Evolutionary conservation across 1,140 invertebrate genomes (phyloP).

Genomic region (Zaprionus ghesquierei): DNA sequence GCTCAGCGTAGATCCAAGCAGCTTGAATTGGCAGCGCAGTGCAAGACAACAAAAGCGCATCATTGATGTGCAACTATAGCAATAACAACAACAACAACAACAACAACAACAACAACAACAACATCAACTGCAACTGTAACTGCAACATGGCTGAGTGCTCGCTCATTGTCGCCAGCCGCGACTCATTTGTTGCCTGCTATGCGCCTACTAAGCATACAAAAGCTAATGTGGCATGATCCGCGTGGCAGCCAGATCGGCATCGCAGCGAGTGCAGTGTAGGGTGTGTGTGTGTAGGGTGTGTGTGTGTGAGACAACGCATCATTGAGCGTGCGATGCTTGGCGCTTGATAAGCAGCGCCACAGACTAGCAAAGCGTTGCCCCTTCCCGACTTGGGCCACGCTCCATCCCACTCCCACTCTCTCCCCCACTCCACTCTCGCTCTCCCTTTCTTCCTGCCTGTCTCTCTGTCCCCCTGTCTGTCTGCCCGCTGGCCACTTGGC

Average conservation of each 20-base stretch:
- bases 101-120: not conserved
- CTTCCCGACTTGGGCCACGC: not conserved
- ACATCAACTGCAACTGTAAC: not conserved
- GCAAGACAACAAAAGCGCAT: slow-evolving; percentile 25
- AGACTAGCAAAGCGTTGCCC: not conserved
- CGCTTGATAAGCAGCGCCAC: slow-evolving; percentile 18
- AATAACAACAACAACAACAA: not conserved
- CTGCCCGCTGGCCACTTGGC: not conserved
- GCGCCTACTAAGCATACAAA: slow-evolving; percentile 5
- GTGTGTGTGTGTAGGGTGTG: not conserved
- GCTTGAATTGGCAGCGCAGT: slow-evolving; percentile 1
- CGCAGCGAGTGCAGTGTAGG: slow-evolving; percentile 43
- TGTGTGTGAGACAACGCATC: slow-evolving; percentile 4
- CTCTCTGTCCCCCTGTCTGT: not conserved
- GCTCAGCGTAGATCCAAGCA: not conserved
- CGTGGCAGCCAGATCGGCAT: slow-evolving; percentile 43
- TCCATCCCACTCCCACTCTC: no score
- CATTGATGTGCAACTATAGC: slow-evolving; percentile 25
- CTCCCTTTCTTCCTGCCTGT: not conserved
- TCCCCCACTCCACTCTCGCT: not conserved
- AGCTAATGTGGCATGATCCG: slow-evolving; percentile 66
- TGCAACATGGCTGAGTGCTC: not conserved
- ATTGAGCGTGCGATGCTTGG: slow-evolving; percentile 22
- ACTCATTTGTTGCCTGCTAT: slow-evolving; percentile 16
- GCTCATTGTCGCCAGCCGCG: slow-evolving; percentile 20